These are phyloP conservation scores for Thyatira batis DNA, from an alignment of 2,888 invertebrate species.

Conservation along the genomic window DNA sequence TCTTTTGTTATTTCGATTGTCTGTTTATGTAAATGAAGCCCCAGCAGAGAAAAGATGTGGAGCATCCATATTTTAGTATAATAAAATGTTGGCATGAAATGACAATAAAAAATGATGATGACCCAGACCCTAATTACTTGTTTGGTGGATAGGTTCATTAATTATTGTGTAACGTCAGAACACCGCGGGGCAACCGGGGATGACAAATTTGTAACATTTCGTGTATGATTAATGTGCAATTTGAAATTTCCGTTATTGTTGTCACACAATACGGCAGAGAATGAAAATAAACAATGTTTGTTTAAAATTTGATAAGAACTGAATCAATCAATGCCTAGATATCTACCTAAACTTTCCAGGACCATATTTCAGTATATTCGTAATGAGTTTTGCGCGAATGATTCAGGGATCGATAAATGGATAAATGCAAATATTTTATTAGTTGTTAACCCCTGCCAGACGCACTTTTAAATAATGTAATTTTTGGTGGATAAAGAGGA, in stretches of 20 bases:
- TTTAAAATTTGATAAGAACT: not conserved
- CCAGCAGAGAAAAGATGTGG: constrained; percentile 24
- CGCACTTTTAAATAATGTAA: too few relatives aligned
- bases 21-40: constrained; percentile 51
- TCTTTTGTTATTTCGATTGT: constrained; percentile 55
- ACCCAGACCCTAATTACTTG: constrained; percentile 44
- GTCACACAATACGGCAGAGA: constrained; percentile 36
- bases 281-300: constrained; percentile 23
- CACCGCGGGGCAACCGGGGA: constrained; percentile 39
- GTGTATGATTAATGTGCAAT: constrained; percentile 55
- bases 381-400: too few relatives aligned
- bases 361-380: too few relatives aligned
- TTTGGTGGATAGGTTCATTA: constrained; percentile 53
- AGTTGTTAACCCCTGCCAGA: too few relatives aligned
- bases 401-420: too few relatives aligned
- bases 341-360: too few relatives aligned
- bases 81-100: constrained; percentile 9
- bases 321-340: too few relatives aligned
- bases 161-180: constrained; percentile 50
- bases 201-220: constrained; percentile 62
- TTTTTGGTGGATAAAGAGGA: too few relatives aligned
- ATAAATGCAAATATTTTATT: too few relatives aligned
- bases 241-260: constrained; percentile 58
- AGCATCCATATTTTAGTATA: constrained; percentile 21
- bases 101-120: constrained; percentile 23